Conservation (phyloP, 2,888 invertebrate species). For the Pyrochroa serraticornis region DNA sequence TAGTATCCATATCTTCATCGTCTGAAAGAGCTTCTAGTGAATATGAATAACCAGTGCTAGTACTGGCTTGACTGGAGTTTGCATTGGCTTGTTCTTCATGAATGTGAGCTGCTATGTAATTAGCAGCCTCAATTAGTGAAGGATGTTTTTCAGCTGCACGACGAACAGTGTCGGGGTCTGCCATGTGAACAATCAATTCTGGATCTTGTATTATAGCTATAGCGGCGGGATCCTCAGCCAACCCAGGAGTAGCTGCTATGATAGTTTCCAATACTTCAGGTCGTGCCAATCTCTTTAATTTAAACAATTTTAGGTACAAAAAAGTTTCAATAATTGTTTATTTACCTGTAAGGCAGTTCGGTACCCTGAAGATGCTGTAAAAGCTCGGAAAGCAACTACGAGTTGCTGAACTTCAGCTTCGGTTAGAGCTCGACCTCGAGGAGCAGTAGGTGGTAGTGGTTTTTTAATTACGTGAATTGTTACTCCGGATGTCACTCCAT, state of each 20-base stretch:
- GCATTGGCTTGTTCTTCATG: slow-evolving; percentile 61
- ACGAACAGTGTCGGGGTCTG: slow-evolving; percentile 70
- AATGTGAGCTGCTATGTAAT: slow-evolving; percentile 67
- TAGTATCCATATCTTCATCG: slow-evolving; percentile 63
- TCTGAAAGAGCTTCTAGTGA: slow-evolving; percentile 63
- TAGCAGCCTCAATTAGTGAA: slow-evolving; percentile 71
- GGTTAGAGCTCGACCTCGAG: slow-evolving; percentile 59
- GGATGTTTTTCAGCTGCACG: slow-evolving; percentile 74
- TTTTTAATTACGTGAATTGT: slow-evolving; percentile 64
- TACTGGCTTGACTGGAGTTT: slow-evolving; percentile 61
- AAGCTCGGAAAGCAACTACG: slow-evolving; percentile 67
- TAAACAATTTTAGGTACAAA: slow-evolving; percentile 2
- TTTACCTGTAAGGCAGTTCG: slow-evolving; percentile 70
- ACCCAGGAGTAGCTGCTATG: slow-evolving; percentile 71
- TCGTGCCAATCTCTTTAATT: slow-evolving; percentile 53
- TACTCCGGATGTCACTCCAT: slow-evolving; percentile 66
- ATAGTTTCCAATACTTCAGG: slow-evolving; percentile 69
- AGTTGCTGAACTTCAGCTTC: slow-evolving; percentile 68
- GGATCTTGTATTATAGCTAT: slow-evolving; percentile 78
- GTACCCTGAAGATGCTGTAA: slow-evolving; percentile 67
- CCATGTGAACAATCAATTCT: slow-evolving; percentile 74
- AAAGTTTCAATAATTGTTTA: slow-evolving; percentile 3
- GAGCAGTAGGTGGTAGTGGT: slow-evolving; percentile 44
- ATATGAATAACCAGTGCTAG: slow-evolving; percentile 60
- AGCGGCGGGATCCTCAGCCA: slow-evolving; percentile 74